A percentile compares a stretch with the other conserved stretches of the same genome.
phyloP scores from a whole-genome alignment of 1,140 invertebrate genomes.

The Procambarus virginalis region DNA sequence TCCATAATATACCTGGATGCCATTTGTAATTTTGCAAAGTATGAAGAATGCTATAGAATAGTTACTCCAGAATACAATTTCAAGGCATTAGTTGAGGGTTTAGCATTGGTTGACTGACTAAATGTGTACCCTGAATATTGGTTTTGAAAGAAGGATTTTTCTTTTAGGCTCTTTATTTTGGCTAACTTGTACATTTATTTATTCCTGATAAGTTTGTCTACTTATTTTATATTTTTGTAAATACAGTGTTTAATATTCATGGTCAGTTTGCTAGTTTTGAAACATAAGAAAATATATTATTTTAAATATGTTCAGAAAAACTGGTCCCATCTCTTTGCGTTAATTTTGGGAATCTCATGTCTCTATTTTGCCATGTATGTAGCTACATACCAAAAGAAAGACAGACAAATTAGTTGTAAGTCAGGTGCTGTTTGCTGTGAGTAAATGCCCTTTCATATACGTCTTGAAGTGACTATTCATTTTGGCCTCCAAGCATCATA shows the following conservation, averaged over 20 bases:
- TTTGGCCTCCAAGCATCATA: background rate
- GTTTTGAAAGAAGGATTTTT: background rate
- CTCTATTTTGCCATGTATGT: background rate
- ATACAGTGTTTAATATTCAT: background rate
- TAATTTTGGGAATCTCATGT: constrained; percentile 26
- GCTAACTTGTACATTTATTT: constrained; percentile 23
- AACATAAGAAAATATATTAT: background rate
- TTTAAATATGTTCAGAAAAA: background rate
- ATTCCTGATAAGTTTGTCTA: constrained; percentile 23
- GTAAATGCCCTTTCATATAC: background rate
- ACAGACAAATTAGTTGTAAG: constrained; percentile 29
- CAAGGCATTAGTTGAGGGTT: background rate
- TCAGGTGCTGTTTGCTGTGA: constrained; percentile 26
- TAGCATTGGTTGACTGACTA: background rate
- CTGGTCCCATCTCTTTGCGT: background rate
- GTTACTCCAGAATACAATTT: background rate
- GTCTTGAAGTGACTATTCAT: background rate
- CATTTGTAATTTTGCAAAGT: background rate
- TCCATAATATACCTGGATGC: background rate
- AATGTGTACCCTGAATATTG: background rate
- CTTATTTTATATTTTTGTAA: constrained; percentile 43
- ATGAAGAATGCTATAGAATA: background rate
- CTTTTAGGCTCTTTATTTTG: background rate
- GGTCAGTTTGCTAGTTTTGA: background rate
- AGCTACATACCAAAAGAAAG: constrained; percentile 33